Conservation (phyloP, 2,113 vertebrate species). For the Fulica atra region DNA sequence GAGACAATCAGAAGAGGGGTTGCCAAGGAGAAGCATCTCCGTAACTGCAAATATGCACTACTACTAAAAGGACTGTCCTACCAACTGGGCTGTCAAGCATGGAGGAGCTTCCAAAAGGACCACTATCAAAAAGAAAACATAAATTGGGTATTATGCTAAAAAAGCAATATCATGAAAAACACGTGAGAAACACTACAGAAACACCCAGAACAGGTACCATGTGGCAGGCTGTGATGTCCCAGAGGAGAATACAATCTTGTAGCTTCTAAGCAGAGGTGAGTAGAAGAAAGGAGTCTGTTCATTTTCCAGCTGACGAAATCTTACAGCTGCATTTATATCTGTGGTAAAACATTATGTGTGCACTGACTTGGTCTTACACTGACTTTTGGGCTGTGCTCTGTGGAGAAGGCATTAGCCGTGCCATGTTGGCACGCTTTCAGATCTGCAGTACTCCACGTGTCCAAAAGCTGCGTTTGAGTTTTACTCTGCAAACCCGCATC, state of each 20-base stretch:
- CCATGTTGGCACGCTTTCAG: not conserved
- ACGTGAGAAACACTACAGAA: not conserved
- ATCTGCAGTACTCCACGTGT: not conserved
- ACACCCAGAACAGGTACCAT: not conserved
- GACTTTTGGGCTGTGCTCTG: not conserved
- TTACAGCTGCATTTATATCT: not conserved
- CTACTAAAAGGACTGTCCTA: not conserved
- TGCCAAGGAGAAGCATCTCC: not conserved
- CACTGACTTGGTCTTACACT: not conserved
- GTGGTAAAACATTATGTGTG: not conserved
- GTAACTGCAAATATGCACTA: not conserved
- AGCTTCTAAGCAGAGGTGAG: not conserved
- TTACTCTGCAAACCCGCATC: not conserved
- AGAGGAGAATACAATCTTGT: not conserved
- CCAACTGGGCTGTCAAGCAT: not conserved
- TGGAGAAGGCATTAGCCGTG: not conserved
- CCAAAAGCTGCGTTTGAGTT: not conserved
- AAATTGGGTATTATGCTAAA: not conserved
- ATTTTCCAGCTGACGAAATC: not conserved
- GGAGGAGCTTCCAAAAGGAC: not conserved
- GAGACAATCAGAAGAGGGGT: fast-evolving
- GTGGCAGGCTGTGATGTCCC: not conserved
- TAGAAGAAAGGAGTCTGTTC: not conserved
- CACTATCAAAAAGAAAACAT: not conserved
- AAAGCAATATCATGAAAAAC: not conserved